Evolutionary conservation across 2,888 invertebrate species (phyloP).

Genomic region (Resseliella maxima): DNA sequence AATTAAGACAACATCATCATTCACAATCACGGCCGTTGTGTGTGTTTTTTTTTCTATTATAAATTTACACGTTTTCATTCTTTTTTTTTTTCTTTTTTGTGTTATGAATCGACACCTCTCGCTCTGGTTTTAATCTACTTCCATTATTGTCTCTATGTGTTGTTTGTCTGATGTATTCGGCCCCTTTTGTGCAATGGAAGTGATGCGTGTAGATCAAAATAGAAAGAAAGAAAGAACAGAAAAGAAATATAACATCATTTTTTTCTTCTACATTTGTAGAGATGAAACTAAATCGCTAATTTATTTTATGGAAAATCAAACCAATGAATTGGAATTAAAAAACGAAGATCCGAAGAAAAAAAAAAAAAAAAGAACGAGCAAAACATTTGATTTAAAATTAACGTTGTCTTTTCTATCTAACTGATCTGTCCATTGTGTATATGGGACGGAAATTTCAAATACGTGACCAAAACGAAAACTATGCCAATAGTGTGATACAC

Average conservation of each 20-base stretch:
- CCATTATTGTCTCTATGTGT: neutral
- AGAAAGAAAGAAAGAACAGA: neutral
- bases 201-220: constrained; percentile 14
- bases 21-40: constrained; percentile 51
- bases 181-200: constrained; percentile 40
- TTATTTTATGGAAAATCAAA: constrained; percentile 25
- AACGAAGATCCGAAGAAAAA: neutral
- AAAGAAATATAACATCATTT: neutral
- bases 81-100: neutral
- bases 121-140: constrained; percentile 3
- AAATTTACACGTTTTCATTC: neutral
- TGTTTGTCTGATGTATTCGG: neutral
- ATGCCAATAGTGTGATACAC: neutral
- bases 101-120: constrained; percentile 40
- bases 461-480: constrained; percentile 43
- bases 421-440: constrained; percentile 36
- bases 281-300: neutral
- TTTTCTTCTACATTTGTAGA: neutral
- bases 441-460: constrained; percentile 2
- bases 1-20: constrained; percentile 54
- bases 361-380: neutral
- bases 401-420: neutral
- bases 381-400: neutral
- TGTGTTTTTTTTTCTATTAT: constrained; percentile 1
- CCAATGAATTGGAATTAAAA: constrained; percentile 17